Conservation (phyloP, 2,888 invertebrate species). For the Hirtodrosophila alboralis region DNA sequence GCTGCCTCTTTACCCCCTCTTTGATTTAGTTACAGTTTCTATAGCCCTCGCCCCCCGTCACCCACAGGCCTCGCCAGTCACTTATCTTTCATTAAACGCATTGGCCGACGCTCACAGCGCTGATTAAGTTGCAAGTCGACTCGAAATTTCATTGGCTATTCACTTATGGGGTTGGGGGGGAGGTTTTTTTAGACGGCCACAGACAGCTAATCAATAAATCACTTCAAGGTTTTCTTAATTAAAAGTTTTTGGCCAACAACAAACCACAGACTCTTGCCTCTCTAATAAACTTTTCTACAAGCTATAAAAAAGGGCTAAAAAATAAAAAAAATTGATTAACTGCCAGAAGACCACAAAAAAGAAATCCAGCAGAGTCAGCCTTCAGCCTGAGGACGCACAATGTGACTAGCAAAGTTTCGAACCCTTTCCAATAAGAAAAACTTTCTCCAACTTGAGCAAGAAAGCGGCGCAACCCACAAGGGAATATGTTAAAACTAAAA, state of each 20-base stretch:
- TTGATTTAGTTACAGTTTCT: constrained; percentile 39
- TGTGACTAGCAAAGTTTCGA: constrained; percentile 48
- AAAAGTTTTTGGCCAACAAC: constrained; percentile 78
- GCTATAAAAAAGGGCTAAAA: constrained; percentile 30
- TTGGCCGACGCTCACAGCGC: constrained; percentile 45
- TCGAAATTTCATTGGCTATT: constrained; percentile 56
- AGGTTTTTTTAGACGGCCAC: constrained; percentile 5
- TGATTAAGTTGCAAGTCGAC: constrained; percentile 59
- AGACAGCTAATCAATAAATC: constrained; percentile 81
- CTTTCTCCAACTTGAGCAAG: constrained; percentile 64
- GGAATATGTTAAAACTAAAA: constrained; percentile 42
- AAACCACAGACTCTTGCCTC: constrained; percentile 54
- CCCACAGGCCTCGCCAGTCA: constrained; percentile 13
- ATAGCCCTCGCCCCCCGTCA: constrained; percentile 7
- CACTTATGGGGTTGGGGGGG: background rate
- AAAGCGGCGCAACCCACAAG: constrained; percentile 48
- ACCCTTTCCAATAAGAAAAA: constrained; percentile 58
- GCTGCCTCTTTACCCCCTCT: constrained; percentile 22
- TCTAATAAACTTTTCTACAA: constrained; percentile 69
- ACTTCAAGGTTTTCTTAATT: constrained; percentile 83
- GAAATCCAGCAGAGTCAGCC: constrained; percentile 33
- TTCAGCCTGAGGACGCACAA: constrained; percentile 25
- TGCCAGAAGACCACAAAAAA: constrained; percentile 70
- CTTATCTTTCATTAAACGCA: constrained; percentile 57
- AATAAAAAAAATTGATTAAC: constrained; percentile 71